These are phyloP conservation scores for Busseola fusca DNA, from an alignment of 2,888 invertebrate species.

Conservation along the genomic window DNA sequence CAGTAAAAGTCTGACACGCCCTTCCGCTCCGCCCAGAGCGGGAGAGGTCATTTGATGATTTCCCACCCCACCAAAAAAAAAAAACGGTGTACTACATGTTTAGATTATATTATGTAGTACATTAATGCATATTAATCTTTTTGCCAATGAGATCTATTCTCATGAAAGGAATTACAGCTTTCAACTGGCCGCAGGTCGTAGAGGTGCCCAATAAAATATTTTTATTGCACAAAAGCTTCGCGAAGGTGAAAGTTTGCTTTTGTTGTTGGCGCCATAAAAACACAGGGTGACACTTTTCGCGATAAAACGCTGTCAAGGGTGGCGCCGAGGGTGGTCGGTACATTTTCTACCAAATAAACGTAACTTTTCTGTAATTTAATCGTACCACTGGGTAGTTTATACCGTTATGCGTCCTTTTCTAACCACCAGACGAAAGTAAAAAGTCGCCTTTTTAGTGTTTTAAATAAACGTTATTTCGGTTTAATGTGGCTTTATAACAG, in stretches of 20 bases:
- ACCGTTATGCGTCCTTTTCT: conserved; percentile 41
- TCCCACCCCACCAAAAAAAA: too few relatives aligned
- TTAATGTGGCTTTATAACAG: conserved; percentile 39
- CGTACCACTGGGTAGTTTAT: conserved; percentile 61
- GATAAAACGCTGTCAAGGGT: conserved; percentile 82
- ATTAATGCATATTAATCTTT: too few relatives aligned
- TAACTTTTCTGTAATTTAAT: conserved; percentile 81
- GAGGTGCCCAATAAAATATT: conserved; percentile 74
- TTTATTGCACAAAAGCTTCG: conserved; percentile 77
- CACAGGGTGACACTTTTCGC: conserved; percentile 81
- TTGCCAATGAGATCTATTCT: conserved; percentile 19
- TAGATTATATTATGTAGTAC: too few relatives aligned
- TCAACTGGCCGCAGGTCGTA: conserved; percentile 35
- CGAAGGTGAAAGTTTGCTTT: conserved; percentile 83
- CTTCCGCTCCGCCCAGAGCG: too few relatives aligned
- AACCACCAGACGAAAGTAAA: conserved; percentile 56
- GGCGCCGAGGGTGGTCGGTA: conserved; percentile 71
- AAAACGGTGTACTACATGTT: too few relatives aligned
- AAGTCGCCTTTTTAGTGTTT: conserved; percentile 47
- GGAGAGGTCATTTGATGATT: too few relatives aligned
- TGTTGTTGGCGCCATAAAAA: conserved; percentile 82
- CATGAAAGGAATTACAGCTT: conserved; percentile 1
- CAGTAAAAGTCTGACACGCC: too few relatives aligned
- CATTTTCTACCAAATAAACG: conserved; percentile 73
- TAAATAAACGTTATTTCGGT: conserved; percentile 52